Base-by-base conservation (phyloP, 2,888 invertebrate species). In the Lissocephala sabroskyi region DNA sequence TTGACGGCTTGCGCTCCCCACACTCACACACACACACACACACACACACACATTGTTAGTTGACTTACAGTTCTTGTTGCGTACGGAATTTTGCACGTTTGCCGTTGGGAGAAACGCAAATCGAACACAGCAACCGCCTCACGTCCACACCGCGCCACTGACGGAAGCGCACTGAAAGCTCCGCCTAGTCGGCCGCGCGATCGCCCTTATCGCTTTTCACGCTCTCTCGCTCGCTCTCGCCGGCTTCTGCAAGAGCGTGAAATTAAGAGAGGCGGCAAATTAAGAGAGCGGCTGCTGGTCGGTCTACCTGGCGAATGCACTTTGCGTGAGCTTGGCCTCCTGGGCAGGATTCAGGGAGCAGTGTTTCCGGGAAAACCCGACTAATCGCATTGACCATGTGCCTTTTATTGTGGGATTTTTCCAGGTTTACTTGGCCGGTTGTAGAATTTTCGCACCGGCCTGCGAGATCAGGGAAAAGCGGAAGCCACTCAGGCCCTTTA, bases 111-210 rank as follows among this genome's bases (percentile, higher is more conserved):
- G n/a, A n/a, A n/a, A n/a, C n/a, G n/a, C n/a, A n/a, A n/a, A n/a
- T n/a, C n/a, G n/a, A n/a, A 16, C 7, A 40, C 42, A 39, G 51
- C 45, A 54, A 58, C 58, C 51, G 39, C 49, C 43, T 49, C 11
- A 58, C 77, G 63, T 68, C 76, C 50, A 55, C 53, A 56, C 52
- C 76, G 76, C 70, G 73, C 63, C 57, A 61, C 70, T 58, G 74
- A 61, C 55, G 55, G 65, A 73, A 47, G 53, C 66, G 56, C 37
- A 70, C 76, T 70, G 40, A 68, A 60, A 46, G 28, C 35, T 35
- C 16, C 7, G 5, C 10, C 13, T 11, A 9, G 14, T 40, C 41
- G 28, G 41, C 40, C 40, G 28, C 11, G 11, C 11, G 16, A 35
- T 16, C 16, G 7, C n/a, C 29, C 17, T 4, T 16, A 11, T 16